Conservation (phyloP, 2,797 vertebrate species). For the Rhabdophis nuchalis region DNA sequence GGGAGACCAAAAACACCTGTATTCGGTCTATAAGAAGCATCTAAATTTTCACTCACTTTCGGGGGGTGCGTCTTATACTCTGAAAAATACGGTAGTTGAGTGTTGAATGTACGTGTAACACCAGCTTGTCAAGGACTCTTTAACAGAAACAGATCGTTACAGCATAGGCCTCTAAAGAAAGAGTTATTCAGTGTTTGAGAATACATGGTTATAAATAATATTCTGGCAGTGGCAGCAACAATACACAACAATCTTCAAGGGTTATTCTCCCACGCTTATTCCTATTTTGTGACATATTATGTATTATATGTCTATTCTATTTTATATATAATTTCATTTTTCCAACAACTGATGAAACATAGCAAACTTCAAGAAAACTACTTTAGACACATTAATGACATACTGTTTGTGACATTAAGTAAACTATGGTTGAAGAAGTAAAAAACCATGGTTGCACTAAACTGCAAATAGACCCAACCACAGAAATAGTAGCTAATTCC, state of each 20-base stretch:
- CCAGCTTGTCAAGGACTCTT: background rate
- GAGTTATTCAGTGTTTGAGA: background rate
- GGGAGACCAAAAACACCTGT: too few species aligned
- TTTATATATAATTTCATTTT: constrained; percentile 24
- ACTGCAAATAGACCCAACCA: background rate
- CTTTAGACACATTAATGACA: background rate
- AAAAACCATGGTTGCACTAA: background rate
- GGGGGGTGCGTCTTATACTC: too few species aligned
- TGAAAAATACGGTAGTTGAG: background rate
- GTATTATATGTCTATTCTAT: constrained; percentile 32
- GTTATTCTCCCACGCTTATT: constrained; percentile 46
- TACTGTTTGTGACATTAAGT: background rate
- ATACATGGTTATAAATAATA: background rate
- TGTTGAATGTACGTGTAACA: background rate
- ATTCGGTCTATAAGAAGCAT: too few species aligned
- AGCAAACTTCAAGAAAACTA: constrained; percentile 16
- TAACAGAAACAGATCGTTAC: background rate
- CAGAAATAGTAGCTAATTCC: background rate
- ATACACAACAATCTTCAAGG: constrained; percentile 16
- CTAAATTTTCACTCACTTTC: too few species aligned
- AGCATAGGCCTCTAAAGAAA: background rate
- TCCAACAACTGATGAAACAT: constrained; percentile 42
- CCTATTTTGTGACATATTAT: constrained; percentile 44
- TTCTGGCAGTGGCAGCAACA: background rate
- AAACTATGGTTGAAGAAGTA: background rate